Evolutionary conservation across 2,888 invertebrate genomes (phyloP).

Genomic region (Ramazzottius varieornatus): DNA sequence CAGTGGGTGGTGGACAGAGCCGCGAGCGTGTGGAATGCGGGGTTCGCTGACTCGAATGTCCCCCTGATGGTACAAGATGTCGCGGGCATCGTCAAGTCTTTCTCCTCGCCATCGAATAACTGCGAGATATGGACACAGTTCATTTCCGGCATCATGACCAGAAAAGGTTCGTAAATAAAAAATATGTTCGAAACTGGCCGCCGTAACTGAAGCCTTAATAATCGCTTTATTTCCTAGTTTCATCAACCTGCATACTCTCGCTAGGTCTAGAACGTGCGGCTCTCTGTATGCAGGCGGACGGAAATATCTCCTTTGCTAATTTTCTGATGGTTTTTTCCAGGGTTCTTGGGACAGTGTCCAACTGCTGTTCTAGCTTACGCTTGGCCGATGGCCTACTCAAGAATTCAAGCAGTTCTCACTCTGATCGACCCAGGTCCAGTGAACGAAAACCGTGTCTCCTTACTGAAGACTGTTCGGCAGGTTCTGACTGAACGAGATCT

Average conservation of each 20-base stretch:
- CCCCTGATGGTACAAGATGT: conserved; percentile 15
- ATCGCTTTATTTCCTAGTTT: too few relatives aligned
- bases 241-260: too few relatives aligned
- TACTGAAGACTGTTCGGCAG: conserved; percentile 57
- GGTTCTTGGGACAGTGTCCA: conserved; percentile 44
- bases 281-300: too few relatives aligned
- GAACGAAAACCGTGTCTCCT: conserved; percentile 78
- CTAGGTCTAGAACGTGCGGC: too few relatives aligned
- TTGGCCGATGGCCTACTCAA: conserved; percentile 77
- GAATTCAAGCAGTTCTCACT: conserved; percentile 34
- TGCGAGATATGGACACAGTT: not conserved
- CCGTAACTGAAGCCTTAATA: too few relatives aligned
- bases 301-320: too few relatives aligned
- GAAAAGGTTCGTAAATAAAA: too few relatives aligned
- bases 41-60: conserved; percentile 12
- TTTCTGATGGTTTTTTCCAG: too few relatives aligned
- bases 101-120: conserved; percentile 9
- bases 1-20: conserved; percentile 75
- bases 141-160: not conserved
- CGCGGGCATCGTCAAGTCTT: conserved; percentile 13
- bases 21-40: conserved; percentile 47
- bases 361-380: conserved; percentile 52
- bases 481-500: conserved; percentile 74
- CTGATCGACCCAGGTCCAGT: conserved; percentile 39
- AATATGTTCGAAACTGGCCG: too few relatives aligned